Evolutionary conservation across 2,888 invertebrate genomes (phyloP).

Genomic region (Eumerus sabulonum): DNA sequence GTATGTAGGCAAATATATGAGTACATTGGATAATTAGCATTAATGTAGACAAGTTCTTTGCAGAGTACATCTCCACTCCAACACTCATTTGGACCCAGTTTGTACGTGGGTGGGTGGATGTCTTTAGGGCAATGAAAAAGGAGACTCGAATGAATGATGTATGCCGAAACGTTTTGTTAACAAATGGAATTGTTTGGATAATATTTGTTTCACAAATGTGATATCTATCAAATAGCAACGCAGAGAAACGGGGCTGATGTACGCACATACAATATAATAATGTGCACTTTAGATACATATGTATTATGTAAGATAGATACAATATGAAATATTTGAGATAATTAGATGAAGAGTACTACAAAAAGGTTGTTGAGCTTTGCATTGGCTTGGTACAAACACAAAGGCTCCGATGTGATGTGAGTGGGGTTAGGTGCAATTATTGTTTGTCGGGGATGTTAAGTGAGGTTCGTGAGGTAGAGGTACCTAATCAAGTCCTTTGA

Average conservation of each 20-base stretch:
- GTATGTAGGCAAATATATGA: no score
- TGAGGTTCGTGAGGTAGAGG: no score
- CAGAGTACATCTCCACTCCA: slow-evolving; percentile 27
- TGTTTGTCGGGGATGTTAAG: no score
- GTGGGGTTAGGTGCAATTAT: slow-evolving; percentile 1
- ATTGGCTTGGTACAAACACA: no score
- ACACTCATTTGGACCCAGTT: slow-evolving; percentile 49
- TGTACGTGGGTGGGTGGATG: slow-evolving; percentile 14
- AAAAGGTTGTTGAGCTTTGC: slow-evolving; percentile 17
- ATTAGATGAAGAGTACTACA: slow-evolving; percentile 28
- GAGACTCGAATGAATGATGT: background rate
- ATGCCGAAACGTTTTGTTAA: slow-evolving; percentile 43
- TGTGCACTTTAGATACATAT: no score
- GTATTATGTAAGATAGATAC: no score
- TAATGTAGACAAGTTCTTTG: slow-evolving; percentile 60
- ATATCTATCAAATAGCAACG: slow-evolving; percentile 23
- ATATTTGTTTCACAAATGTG: slow-evolving; percentile 58
- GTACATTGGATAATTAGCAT: slow-evolving; percentile 42
- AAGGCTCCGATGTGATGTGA: background rate
- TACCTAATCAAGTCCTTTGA: no score
- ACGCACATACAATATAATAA: slow-evolving; percentile 3
- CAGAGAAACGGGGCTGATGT: slow-evolving; percentile 13
- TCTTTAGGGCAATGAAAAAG: background rate
- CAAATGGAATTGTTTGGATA: slow-evolving; percentile 57
- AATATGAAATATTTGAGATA: slow-evolving; percentile 36